Conservation (phyloP, 2,113 vertebrate genomes). For the Tricholaema leucomelas region DNA sequence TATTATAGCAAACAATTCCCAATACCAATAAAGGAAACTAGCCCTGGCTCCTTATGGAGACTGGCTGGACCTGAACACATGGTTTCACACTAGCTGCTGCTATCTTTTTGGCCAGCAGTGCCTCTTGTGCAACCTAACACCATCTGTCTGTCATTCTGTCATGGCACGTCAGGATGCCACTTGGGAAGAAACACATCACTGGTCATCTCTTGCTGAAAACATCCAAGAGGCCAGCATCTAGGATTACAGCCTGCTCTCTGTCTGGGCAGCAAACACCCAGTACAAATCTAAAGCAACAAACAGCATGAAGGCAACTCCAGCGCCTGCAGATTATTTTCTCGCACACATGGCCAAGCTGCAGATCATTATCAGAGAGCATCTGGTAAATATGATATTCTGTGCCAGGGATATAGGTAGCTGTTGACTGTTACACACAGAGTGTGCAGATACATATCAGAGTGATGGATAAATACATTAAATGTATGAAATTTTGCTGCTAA, state of each 20-base stretch:
- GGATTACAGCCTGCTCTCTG: not conserved
- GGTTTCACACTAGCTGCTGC: not conserved
- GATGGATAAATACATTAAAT: not conserved
- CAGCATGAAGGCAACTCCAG: not conserved
- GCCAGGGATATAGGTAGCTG: not conserved
- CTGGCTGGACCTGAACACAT: not conserved
- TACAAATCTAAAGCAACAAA: not conserved
- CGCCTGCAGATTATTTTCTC: not conserved
- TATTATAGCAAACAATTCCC: not conserved
- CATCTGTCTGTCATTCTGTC: constrained; percentile 1
- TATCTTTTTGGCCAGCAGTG: not conserved
- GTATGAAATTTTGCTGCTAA: not conserved
- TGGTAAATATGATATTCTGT: not conserved
- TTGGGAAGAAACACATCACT: not conserved
- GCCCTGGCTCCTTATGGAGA: not conserved
- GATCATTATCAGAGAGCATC: not conserved
- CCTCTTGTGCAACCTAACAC: not conserved
- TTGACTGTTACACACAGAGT: not conserved
- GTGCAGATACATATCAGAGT: not conserved
- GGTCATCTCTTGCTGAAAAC: not conserved
- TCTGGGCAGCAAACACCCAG: not conserved
- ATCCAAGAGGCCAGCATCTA: not conserved
- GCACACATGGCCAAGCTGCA: not conserved
- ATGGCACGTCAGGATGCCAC: not conserved
- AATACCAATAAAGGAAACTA: not conserved